Conservation (phyloP, 2,888 invertebrate species). For the Heliconius cydno region DNA sequence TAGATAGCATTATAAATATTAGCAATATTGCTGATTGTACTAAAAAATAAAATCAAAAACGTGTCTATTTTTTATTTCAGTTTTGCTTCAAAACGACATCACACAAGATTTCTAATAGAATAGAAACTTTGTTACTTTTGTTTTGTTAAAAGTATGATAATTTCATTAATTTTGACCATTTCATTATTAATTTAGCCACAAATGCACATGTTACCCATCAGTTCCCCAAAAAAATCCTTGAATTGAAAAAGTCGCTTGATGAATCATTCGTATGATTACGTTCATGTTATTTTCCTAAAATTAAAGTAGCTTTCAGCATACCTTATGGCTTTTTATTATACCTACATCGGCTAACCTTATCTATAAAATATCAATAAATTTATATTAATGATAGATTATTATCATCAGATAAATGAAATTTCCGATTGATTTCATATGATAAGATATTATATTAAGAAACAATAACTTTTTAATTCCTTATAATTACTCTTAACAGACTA, state of each 20-base stretch:
- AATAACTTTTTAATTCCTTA: slow-evolving; percentile 13
- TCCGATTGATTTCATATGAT: slow-evolving; percentile 23
- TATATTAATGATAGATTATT: not conserved
- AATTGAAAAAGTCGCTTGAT: no score
- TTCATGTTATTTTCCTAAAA: not conserved
- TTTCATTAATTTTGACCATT: no score
- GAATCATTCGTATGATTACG: no score
- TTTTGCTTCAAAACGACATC: no score
- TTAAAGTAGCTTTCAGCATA: not conserved
- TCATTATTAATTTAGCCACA: no score
- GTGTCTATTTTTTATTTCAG: not conserved
- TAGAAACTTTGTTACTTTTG: no score
- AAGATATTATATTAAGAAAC: slow-evolving; percentile 8
- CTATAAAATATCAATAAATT: slow-evolving; percentile 28
- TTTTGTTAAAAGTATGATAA: no score
- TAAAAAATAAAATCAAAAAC: not conserved
- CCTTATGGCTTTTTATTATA: not conserved
- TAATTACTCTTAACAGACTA: slow-evolving; percentile 4
- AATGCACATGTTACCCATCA: no score
- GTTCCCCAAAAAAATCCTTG: no score
- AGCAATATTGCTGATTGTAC: not conserved
- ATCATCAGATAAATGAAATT: slow-evolving; percentile 27
- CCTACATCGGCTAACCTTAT: not conserved
- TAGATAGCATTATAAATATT: no score
- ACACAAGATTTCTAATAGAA: no score